Base-by-base conservation (phyloP, 2,797 vertebrate species). In the Coreius guichenoti region DNA sequence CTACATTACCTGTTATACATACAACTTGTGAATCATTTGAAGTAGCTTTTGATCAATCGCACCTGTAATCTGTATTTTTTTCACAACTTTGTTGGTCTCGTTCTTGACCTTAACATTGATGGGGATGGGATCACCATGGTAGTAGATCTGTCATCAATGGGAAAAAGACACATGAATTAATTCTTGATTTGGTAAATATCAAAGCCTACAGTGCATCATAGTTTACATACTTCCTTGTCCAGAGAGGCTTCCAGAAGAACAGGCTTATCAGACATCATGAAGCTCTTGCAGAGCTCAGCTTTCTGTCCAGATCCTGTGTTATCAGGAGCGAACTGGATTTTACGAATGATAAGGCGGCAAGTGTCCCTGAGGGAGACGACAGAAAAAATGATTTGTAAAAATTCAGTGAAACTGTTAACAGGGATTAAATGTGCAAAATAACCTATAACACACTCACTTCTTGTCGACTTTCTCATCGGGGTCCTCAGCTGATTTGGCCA, bases 181-280 rank as follows among this genome's bases (percentile, higher is more conserved):
- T 61, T 39, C 43, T 89, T 81, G 12, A 67, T 29, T 39, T 23
- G 47, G 13, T 45, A 33, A 65, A 61, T 2, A 51, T 84, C 23
- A 81, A 73, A 70, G 3, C 29, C 14, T 23, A 16, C 14, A 51
- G 13, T 36, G 3, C 6, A 31, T 45, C 33, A 33, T 3, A 67
- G 49, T 33, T 19, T 47, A 77, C 79, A 0, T 92, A 98, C 97
- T 92, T 99, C 96, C 91, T 90, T 97, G 0, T 96, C 95, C 91
- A 97, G 90, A 0, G 94, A 95, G 11, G 95, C 96, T 88, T 98
- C 96, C 0, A 98, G 92, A 83, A 96, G 95, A 88, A 98, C 93
- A 0, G 96, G 96, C 89, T 97, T 97, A 94, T 97, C 96, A 0
- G 97, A 98, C 96, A 97, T 95, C 95, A 99, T 97, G 93, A 99